Evolutionary conservation across 2,113 vertebrate genomes (phyloP), one percentile per base, ranked within the genome.

Genomic region (Labeo catla): DNA sequence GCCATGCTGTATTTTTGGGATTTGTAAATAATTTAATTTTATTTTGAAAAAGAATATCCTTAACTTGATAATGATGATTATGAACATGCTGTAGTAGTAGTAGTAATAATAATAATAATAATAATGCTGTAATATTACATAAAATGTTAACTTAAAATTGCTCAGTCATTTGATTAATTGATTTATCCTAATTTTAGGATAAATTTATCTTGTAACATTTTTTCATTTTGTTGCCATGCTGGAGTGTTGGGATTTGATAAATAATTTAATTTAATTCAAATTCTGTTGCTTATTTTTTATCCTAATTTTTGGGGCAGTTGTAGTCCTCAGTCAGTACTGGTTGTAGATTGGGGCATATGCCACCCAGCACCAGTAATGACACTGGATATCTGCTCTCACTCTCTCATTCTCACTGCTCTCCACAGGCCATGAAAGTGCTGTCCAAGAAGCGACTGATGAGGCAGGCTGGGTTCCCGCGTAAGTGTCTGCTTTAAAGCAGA

Each of bases 371-470:
- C 74, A 76, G 47, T 50, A 63, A 39, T 78, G 52, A 86, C 50
- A 52, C 59, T 85, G 73, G 23, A 43, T 84, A 23, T 85, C 66
- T 87, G 66, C 61, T 86, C 68, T 84, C 43, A 66, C 76, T 78
- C 66, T 52, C 68, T 65, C 73, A 11, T 70, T 88, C 76, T 81
- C 77, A 63, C 83, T 88, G n/a, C 21, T 89, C 81, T 77, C 86
- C 89, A 57, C 90, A 99, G 98, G 98, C 98, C 83, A 99, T 99
- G 98, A 99, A 99, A 92, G 97, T 99, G 88, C 94, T 99, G 89
- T 99, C 98, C 89, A 99, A 99, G 93, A 99, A 96, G 94, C 97
- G 96, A 92, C 93, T 99, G 93, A 97, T 99, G 96, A 96, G 98
- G 65, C 98, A 99, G 92, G 98, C 98, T 0, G 98, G 98, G 65